These are phyloP conservation scores for Saturnia japonica DNA, from an alignment of 2,888 invertebrate genomes.

Conservation along the genomic window DNA sequence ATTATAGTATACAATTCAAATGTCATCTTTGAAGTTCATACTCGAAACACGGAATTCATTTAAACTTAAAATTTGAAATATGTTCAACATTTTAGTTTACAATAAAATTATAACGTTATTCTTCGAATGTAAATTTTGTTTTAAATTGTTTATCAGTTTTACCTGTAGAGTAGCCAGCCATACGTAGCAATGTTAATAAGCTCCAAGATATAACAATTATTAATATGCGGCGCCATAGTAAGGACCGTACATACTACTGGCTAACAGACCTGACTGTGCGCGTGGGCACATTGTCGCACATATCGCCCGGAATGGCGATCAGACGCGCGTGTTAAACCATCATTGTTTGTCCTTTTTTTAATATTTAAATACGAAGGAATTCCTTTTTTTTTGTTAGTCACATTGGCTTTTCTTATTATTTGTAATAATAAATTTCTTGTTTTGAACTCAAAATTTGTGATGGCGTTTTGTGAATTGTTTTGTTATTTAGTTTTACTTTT, in stretches of 20 bases:
- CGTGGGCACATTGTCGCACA: constrained; percentile 14
- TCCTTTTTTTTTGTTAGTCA: not conserved
- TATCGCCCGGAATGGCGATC: constrained; percentile 14
- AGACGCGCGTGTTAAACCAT: constrained; percentile 16
- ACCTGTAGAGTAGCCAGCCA: not conserved
- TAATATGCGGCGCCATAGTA: constrained; percentile 22
- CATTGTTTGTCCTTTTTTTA: not conserved
- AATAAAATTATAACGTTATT: too few relatives aligned
- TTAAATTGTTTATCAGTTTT: not conserved
- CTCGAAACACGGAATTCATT: too few relatives aligned
- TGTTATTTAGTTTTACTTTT: not conserved
- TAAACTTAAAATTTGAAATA: too few relatives aligned
- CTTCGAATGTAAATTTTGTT: too few relatives aligned
- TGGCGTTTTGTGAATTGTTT: not conserved
- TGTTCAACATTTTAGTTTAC: too few relatives aligned
- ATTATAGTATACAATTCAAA: too few relatives aligned
- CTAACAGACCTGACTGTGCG: too few relatives aligned
- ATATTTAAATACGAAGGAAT: not conserved
- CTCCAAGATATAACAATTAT: not conserved
- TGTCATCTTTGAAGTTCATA: too few relatives aligned
- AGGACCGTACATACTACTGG: constrained; percentile 18
- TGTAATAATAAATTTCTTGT: not conserved
- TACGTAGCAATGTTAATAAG: not conserved
- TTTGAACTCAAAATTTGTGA: not conserved
- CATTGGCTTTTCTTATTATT: not conserved